Percentiles rank a stretch among this genome's conserved stretches.
Conservation (phyloP, 2,888 invertebrate species). For the Petrophora chlorosata region DNA sequence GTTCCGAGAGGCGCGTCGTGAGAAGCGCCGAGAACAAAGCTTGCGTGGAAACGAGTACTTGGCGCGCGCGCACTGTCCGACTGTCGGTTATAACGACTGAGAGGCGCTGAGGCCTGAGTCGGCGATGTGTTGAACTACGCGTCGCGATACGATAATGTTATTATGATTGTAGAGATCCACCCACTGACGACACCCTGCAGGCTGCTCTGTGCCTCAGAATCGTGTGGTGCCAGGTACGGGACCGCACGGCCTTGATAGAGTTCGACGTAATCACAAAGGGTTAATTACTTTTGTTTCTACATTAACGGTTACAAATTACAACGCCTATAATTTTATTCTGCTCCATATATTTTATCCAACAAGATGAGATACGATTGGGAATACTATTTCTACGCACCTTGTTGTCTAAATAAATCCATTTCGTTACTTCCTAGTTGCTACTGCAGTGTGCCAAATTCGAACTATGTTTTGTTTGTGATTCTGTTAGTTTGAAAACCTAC, state of each 20-base stretch:
- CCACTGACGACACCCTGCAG: constrained; percentile 58
- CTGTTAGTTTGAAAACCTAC: no score
- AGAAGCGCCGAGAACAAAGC: constrained; percentile 21
- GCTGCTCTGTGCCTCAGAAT: constrained; percentile 46
- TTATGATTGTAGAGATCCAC: constrained; percentile 68
- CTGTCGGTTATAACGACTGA: background rate
- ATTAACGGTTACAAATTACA: no score
- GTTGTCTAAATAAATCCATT: constrained; percentile 66
- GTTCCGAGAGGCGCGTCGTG: constrained; percentile 29
- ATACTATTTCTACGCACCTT: constrained; percentile 48
- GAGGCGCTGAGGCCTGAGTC: background rate
- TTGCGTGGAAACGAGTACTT: constrained; percentile 13
- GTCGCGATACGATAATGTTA: constrained; percentile 60
- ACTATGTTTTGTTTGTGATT: background rate
- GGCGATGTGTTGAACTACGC: constrained; percentile 24
- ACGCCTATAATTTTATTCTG: no score
- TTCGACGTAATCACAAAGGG: constrained; percentile 59
- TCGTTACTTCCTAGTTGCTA: no score
- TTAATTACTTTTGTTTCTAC: constrained; percentile 40
- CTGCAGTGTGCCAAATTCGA: constrained; percentile 8
- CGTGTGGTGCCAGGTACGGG: constrained; percentile 71
- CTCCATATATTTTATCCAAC: no score
- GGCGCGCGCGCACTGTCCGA: constrained; percentile 17
- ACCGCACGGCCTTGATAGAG: constrained; percentile 74
- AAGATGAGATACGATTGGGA: no score